Evolutionary conservation across 2,888 invertebrate species (phyloP), one percentile per base, ranked within the genome.

Genomic region (Eucera pruinosa): DNA sequence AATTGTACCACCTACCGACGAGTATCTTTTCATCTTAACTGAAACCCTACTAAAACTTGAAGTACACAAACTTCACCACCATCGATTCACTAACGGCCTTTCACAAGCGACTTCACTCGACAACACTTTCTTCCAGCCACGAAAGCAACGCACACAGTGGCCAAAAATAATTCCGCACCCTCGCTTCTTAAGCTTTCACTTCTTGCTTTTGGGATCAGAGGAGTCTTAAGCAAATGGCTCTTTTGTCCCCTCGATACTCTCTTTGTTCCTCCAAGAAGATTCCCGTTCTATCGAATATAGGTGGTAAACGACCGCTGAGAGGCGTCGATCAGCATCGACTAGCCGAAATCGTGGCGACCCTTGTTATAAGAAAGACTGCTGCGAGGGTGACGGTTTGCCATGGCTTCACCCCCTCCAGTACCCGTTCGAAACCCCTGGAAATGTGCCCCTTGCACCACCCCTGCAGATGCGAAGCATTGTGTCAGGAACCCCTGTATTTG

Each of bases 21-120:
- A 87, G 50, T 87, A 90, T 81, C 91, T 86, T 83, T 91, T 91
- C 90, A 91, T 91, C 71, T 52, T 20, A 18, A 33, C 20, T 9
- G 9, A 23, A 20, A 25, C n/a, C 20, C n/a, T 11, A 13, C 1
- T 0, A 20, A 20, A 45, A 11, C 1, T 15, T 15, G 11, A 9
- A 25, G 6, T n/a, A 2, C 36, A 11, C 36, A 54, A 6, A 43
- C n/a, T 36, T n/a, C n/a, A n/a, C n/a, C 33, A 54, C 9, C 54
- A 69, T 54, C 52, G 43, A 61, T 41, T 11, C 48, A 43, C 47
- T 13, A 13, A 33, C 11, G 43, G 50, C 41, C 13, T 30, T 57
- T 58, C 18, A 25, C 57, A 15, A 15, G 20, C 18, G 9, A 15
- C 13, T 36, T 15, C 36, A 7, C 30, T 7, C 20, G 39, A 39